These are phyloP conservation scores for Tineola bisselliella DNA, from an alignment of 2,888 invertebrate genomes.

Conservation along the genomic window DNA sequence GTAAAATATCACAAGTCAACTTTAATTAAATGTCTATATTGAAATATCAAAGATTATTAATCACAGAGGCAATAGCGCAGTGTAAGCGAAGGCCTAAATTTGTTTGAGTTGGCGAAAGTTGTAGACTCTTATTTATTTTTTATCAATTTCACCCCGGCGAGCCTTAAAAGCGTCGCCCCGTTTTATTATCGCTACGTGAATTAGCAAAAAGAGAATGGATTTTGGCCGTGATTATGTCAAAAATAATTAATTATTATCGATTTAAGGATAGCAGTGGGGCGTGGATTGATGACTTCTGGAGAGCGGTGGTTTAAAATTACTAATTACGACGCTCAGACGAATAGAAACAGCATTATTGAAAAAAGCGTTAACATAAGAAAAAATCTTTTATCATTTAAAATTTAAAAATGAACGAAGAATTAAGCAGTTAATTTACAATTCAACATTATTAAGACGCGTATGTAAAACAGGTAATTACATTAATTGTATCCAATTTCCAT, in stretches of 20 bases:
- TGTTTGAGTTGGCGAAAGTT: slow-evolving; percentile 60
- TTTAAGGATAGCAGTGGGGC: slow-evolving; percentile 51
- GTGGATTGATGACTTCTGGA: slow-evolving; percentile 47
- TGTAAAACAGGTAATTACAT: slow-evolving; percentile 4
- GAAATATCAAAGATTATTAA: slow-evolving; percentile 39
- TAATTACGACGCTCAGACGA: slow-evolving; percentile 41
- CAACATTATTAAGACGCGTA: neutral
- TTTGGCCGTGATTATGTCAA: slow-evolving; percentile 74
- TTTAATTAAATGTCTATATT: slow-evolving; percentile 10
- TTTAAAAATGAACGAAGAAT: neutral
- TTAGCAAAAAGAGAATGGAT: slow-evolving; percentile 75
- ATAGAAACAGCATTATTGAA: neutral
- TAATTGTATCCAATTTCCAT: neutral
- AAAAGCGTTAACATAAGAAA: neutral
- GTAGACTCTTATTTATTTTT: slow-evolving; percentile 61
- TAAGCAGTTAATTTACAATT: neutral
- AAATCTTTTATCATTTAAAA: too few relatives aligned
- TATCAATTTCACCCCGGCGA: slow-evolving; percentile 58
- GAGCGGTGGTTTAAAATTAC: slow-evolving; percentile 53
- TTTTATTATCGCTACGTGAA: slow-evolving; percentile 73
- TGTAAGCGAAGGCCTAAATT: slow-evolving; percentile 43
- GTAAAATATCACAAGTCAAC: neutral
- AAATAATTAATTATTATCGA: slow-evolving; percentile 79
- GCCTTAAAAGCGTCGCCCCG: slow-evolving; percentile 56
- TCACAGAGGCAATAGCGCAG: slow-evolving; percentile 32